Evolutionary conservation across 2,888 invertebrate genomes (phyloP), one percentile per base, ranked within the genome.

Genomic region (Nemotelus pantherinus): DNA sequence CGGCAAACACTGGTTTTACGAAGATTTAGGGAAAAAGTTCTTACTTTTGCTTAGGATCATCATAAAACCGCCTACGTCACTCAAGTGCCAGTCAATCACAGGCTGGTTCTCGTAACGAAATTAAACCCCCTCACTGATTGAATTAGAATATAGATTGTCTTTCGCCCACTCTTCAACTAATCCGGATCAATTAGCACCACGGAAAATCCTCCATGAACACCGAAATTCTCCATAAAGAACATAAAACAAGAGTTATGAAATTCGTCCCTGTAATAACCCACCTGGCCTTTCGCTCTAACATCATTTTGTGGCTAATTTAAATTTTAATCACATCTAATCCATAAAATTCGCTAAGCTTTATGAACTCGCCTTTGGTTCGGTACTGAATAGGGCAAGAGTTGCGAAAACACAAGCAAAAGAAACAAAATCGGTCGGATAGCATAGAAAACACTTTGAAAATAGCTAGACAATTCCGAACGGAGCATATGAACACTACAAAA

Each of bases 291-390:
- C 55, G 55, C 53, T 39, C 70, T 2, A 53, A 70, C 55, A 70
- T 70, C 10, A 70, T 63, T 50, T 60, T 60, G 63, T 60, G 39
- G 63, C 74, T 63, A 74, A 74, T 74, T 74, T 74, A 74, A 74
- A 74, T 74, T 74, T 74, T 74, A 74, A 74, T 74, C 74, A 10
- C 2, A 63, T 74, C 63, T 74, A 74, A 74, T 60, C 63, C 74
- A 41, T 43, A 74, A 60, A 60, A 74, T 63, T 74, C 74, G 63
- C 74, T 63, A 74, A 74, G 63, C 60, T 7, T 74, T 48, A 63
- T 60, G 60, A 50, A 72, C 60, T 74, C 63, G 47, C 50, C 45
- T 25, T 25, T 25, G 25, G 25, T 25, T 25, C 25, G 25, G 25
- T 25, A 25, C 25, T 25, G 25, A 25, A 25, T 25, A 25, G 25